These are phyloP conservation scores for Erythrocebus patas DNA, from an alignment of 2,113 vertebrate genomes.

Conservation along the genomic window DNA sequence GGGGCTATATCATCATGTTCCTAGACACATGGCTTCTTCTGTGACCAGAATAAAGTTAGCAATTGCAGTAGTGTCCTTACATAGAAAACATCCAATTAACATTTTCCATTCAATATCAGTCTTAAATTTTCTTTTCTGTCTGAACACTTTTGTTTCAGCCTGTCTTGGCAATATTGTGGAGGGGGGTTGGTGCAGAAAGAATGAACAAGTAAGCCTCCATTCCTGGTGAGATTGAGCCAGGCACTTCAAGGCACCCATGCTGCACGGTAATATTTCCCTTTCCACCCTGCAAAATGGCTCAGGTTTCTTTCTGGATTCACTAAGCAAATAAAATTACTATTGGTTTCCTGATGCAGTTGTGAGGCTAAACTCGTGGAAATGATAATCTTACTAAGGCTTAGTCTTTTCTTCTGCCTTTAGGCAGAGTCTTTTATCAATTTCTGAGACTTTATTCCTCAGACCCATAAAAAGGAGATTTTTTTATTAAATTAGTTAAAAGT, in stretches of 20 bases:
- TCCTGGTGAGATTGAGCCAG: neutral
- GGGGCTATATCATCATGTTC: constrained; percentile 7
- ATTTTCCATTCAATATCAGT: neutral
- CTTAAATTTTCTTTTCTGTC: neutral
- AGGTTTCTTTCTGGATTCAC: constrained; percentile 15
- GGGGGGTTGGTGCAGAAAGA: neutral
- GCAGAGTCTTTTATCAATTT: neutral
- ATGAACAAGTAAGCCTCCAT: neutral
- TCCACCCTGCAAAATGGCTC: neutral
- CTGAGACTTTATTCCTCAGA: neutral
- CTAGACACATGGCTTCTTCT: constrained; percentile 45
- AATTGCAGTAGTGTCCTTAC: neutral
- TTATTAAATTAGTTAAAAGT: constrained; percentile 12
- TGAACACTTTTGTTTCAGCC: neutral
- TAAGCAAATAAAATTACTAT: constrained; percentile 41
- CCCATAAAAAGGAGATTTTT: neutral
- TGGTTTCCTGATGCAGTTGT: neutral
- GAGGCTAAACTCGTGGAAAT: constrained; percentile 15
- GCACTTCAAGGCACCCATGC: neutral
- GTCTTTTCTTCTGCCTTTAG: constrained; percentile 8
- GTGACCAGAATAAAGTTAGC: neutral
- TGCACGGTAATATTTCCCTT: neutral
- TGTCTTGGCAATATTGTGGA: neutral
- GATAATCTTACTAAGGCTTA: neutral
- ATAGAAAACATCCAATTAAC: constrained; percentile 48